These are phyloP conservation scores for Oncorhynchus gorbuscha DNA, from an alignment of 2,113 vertebrate species.

Conservation along the genomic window DNA sequence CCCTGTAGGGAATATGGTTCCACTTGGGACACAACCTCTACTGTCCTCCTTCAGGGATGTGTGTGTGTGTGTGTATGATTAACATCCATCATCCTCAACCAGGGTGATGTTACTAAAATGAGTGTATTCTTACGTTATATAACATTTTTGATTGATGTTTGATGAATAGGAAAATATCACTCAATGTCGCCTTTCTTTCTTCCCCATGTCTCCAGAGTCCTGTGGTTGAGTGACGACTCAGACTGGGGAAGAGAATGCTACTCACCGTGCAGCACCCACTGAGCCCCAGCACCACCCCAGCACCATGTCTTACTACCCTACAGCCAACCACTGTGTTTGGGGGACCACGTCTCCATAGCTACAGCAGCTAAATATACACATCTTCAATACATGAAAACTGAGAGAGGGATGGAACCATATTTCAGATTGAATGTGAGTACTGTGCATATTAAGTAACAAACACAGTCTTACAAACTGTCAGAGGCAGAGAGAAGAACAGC, in stretches of 20 bases:
- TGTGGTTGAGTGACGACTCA: neutral
- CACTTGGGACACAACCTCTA: neutral
- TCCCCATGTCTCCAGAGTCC: slow-evolving; percentile 28
- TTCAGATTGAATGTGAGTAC: neutral
- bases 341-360: slow-evolving; percentile 22
- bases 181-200: slow-evolving; percentile 5
- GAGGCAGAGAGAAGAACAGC: slow-evolving; percentile 20
- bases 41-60: neutral
- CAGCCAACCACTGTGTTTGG: slow-evolving; percentile 2
- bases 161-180: neutral
- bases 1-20: too few species aligned
- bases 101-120: slow-evolving; percentile 5
- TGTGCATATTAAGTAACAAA: neutral
- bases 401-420: too few species aligned
- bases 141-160: too few species aligned
- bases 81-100: neutral
- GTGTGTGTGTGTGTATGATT: too few species aligned
- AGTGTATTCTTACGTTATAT: neutral
- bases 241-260: neutral
- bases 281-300: neutral
- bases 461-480: neutral
- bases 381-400: too few species aligned
- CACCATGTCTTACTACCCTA: neutral
- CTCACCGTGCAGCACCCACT: neutral
- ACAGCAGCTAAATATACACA: neutral